phyloP scores from a whole-genome alignment of 2,113 vertebrate genomes.

The Dasyornis broadbenti region DNA sequence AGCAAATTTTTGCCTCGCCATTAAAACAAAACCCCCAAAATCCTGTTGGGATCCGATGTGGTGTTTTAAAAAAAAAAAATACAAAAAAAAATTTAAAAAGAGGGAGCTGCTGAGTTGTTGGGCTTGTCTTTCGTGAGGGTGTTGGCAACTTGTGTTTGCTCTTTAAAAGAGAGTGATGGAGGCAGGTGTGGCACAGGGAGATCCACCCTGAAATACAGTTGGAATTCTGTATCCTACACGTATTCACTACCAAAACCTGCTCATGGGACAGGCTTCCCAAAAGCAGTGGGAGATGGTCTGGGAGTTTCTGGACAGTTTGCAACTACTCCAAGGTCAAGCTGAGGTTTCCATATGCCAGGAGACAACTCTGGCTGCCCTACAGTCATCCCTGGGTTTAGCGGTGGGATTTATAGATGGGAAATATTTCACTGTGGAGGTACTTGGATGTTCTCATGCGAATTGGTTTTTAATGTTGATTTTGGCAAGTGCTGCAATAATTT shows the following conservation, averaged over 20 bases:
- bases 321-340: background rate
- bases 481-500: background rate
- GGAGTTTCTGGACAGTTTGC: background rate
- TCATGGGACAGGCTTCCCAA: background rate
- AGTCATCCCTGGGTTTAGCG: background rate
- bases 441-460: background rate
- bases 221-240: background rate
- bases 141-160: background rate
- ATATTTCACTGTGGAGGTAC: rapidly evolving
- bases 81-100: background rate
- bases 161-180: background rate
- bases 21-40: slow-evolving; percentile 73
- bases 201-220: background rate
- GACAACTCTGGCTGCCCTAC: background rate
- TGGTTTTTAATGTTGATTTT: background rate
- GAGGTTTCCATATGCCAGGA: rapidly evolving
- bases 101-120: background rate
- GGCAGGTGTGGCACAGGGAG: rapidly evolving
- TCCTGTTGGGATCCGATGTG: background rate
- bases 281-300: background rate
- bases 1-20: slow-evolving; percentile 64
- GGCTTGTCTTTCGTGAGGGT: background rate
- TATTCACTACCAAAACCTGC: background rate
- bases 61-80: slow-evolving; percentile 20
- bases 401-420: background rate